Evolutionary conservation across 2,113 vertebrate genomes (phyloP).

Genomic region (Nestor notabilis): DNA sequence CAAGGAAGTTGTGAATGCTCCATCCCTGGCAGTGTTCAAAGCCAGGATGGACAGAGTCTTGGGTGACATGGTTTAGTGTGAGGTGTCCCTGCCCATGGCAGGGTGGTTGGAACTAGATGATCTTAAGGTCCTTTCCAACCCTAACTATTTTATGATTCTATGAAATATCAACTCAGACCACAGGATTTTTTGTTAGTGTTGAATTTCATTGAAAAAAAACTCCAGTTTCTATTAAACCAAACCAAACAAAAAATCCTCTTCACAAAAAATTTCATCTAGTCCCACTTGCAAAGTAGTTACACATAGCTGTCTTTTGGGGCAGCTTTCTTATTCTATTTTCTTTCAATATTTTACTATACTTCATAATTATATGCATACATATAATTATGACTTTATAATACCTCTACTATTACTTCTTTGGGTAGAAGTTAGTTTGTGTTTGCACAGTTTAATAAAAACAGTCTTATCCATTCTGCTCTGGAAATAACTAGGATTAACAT

Average conservation of each 20-base stretch:
- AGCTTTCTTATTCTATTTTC: not conserved
- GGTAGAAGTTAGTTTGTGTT: not conserved
- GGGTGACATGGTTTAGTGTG: too few relatives aligned
- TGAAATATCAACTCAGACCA: not conserved
- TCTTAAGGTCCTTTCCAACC: too few relatives aligned
- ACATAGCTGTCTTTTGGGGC: not conserved
- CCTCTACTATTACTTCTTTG: not conserved
- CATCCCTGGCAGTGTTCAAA: too few relatives aligned
- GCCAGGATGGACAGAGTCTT: too few relatives aligned
- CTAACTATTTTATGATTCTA: too few relatives aligned
- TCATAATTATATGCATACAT: not conserved
- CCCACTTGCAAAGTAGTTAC: not conserved
- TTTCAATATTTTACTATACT: not conserved
- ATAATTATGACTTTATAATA: not conserved
- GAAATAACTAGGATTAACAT: not conserved
- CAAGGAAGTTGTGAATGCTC: too few relatives aligned
- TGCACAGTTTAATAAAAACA: not conserved
- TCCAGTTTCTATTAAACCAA: not conserved
- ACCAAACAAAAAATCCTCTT: not conserved
- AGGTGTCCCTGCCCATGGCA: too few relatives aligned
- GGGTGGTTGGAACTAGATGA: too few relatives aligned
- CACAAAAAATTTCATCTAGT: not conserved
- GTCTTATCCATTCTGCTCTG: not conserved
- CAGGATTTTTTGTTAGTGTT: not conserved
- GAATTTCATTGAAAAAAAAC: not conserved